A percentile compares a stretch with the other conserved stretches of the same genome.
phyloP scores from a whole-genome alignment of 1,140 invertebrate species.

The Luehdorfia chinensis region DNA sequence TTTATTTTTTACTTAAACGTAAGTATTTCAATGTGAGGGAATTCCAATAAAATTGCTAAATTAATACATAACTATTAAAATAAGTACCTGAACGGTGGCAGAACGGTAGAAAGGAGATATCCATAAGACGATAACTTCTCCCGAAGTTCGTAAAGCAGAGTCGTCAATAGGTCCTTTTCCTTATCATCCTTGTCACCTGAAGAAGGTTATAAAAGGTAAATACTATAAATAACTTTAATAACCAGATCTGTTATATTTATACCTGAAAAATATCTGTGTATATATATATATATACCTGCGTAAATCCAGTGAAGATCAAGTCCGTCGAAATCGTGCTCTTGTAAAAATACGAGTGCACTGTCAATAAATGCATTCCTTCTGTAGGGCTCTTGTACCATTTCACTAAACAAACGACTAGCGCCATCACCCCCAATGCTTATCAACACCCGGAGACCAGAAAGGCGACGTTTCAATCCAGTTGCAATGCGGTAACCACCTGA shows the following conservation, averaged over 20 bases:
- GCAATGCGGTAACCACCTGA: constrained; percentile 77
- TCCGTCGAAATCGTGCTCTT: constrained; percentile 79
- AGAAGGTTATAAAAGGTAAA: constrained; percentile 19
- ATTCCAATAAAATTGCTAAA: too few species aligned
- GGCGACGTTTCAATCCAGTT: constrained; percentile 70
- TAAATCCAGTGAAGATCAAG: constrained; percentile 81
- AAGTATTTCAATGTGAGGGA: too few species aligned
- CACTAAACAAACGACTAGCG: constrained; percentile 72
- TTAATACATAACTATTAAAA: too few species aligned
- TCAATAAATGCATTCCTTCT: constrained; percentile 78
- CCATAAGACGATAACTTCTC: constrained; percentile 66
- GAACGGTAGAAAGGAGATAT: constrained; percentile 55
- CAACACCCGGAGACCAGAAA: constrained; percentile 74
- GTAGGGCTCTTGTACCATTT: constrained; percentile 69
- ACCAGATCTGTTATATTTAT: background rate
- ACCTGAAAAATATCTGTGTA: background rate
- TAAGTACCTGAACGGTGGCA: constrained; percentile 60
- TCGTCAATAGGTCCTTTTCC: constrained; percentile 66
- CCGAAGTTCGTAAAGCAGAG: constrained; percentile 67
- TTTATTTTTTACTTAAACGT: too few species aligned
- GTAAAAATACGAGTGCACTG: constrained; percentile 78
- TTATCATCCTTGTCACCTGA: constrained; percentile 67
- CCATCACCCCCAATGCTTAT: constrained; percentile 78
- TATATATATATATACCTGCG: constrained; percentile 62
- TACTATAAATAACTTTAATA: background rate